Conservation (phyloP, 2,888 invertebrate species). For the Altica lythri region DNA sequence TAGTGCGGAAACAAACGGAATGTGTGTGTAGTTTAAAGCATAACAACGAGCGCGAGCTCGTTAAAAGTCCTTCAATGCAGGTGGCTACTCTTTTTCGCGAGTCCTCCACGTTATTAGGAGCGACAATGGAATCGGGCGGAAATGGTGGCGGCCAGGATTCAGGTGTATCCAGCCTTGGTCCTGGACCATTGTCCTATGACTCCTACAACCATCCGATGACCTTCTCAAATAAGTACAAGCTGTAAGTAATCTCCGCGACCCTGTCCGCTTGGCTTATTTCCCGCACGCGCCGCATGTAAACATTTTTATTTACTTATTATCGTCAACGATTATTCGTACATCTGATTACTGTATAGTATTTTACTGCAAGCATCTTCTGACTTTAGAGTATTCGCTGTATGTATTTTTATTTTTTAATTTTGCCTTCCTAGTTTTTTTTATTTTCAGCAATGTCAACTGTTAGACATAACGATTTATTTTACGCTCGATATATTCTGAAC, state of each 20-base stretch:
- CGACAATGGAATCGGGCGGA: constrained; percentile 64
- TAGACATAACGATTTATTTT: constrained; percentile 33
- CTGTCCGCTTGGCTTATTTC: constrained; percentile 38
- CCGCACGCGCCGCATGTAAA: constrained; percentile 46
- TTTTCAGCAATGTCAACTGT: constrained; percentile 23
- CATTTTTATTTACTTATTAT: constrained; percentile 40
- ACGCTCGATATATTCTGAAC: constrained; percentile 35
- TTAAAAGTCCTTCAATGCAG: constrained; percentile 61
- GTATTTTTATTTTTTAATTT: constrained; percentile 21
- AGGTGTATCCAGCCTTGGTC: constrained; percentile 49
- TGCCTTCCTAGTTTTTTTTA: constrained; percentile 24
- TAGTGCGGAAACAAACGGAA: constrained; percentile 49
- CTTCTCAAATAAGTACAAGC: constrained; percentile 57
- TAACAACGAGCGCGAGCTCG: constrained; percentile 50
- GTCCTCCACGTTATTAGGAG: constrained; percentile 69
- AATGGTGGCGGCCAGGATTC: constrained; percentile 56
- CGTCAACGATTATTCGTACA: constrained; percentile 24
- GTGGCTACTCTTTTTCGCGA: constrained; percentile 71
- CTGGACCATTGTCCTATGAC: constrained; percentile 52
- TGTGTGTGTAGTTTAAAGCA: constrained; percentile 45
- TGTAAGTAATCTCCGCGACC: constrained; percentile 52
- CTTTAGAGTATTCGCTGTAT: constrained; percentile 30
- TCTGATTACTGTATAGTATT: constrained; percentile 24
- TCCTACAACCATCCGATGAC: constrained; percentile 55
- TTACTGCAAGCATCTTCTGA: constrained; percentile 11